phyloP scores from a whole-genome alignment of 2,888 invertebrate genomes.

The Galerucella calmariensis region DNA sequence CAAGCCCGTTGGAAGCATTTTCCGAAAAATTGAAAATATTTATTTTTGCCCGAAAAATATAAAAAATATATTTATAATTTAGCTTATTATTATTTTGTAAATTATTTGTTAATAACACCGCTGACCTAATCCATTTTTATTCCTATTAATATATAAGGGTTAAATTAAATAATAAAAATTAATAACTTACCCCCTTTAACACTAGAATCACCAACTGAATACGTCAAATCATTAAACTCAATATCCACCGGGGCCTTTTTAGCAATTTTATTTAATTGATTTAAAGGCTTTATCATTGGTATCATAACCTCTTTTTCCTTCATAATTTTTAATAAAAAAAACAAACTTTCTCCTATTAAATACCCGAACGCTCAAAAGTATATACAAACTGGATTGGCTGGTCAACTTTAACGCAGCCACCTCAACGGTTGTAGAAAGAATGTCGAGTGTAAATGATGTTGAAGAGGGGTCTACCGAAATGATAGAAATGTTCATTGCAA shows the following conservation, averaged over 20 bases:
- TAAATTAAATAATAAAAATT: background rate
- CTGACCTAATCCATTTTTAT: no score
- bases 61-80: no score
- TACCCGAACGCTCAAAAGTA: no score
- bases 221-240: constrained; percentile 71
- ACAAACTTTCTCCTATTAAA: background rate
- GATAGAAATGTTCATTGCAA: background rate
- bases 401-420: background rate
- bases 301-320: background rate
- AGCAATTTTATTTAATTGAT: constrained; percentile 57
- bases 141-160: no score
- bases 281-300: constrained; percentile 43
- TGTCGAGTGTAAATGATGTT: background rate
- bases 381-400: background rate
- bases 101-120: no score
- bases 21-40: no score
- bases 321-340: constrained; percentile 4
- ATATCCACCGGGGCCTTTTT: constrained; percentile 71
- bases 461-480: background rate
- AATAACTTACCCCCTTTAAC: constrained; percentile 52
- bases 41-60: no score
- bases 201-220: constrained; percentile 65
- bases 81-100: no score
- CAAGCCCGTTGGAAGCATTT: no score
- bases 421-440: background rate